These are phyloP conservation scores for Dolichopus griseipennis DNA, from an alignment of 2,888 invertebrate genomes.

Conservation along the genomic window DNA sequence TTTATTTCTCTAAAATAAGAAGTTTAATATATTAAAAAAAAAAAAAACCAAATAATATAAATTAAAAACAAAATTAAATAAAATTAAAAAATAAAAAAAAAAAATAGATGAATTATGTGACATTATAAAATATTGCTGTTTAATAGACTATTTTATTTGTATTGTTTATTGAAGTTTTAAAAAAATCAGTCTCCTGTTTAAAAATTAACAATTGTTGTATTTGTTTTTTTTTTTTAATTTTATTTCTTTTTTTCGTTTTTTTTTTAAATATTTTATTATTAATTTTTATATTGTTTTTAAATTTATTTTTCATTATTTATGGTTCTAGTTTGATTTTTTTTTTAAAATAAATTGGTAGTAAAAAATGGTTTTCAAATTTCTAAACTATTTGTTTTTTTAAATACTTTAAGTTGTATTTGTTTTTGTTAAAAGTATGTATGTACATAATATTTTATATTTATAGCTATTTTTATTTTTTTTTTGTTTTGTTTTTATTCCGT, in stretches of 20 bases:
- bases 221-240: conserved; percentile 11
- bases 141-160: conserved; percentile 17
- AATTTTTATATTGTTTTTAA: conserved; percentile 15
- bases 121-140: conserved; percentile 9
- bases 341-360: conserved; percentile 19
- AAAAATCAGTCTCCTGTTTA: conserved; percentile 11
- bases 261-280: conserved; percentile 25
- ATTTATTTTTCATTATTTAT: not conserved
- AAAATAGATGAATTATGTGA: too few species aligned
- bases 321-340: conserved; percentile 19
- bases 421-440: conserved; percentile 14
- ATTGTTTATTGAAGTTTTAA: conserved; percentile 18
- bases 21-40: too few species aligned
- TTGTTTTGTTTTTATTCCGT: not conserved
- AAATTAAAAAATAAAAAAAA: too few species aligned
- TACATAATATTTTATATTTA: not conserved
- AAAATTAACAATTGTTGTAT: not conserved
- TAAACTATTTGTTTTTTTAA: not conserved
- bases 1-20: too few species aligned
- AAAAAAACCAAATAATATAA: too few species aligned
- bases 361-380: conserved; percentile 14
- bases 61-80: too few species aligned
- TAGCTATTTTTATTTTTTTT: not conserved
- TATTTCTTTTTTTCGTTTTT: conserved; percentile 20
- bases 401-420: conserved; percentile 18